Percentiles rank a stretch among this genome's conserved stretches.
Conservation (phyloP, 2,797 vertebrate species). For the Lophotriccus pileatus region DNA sequence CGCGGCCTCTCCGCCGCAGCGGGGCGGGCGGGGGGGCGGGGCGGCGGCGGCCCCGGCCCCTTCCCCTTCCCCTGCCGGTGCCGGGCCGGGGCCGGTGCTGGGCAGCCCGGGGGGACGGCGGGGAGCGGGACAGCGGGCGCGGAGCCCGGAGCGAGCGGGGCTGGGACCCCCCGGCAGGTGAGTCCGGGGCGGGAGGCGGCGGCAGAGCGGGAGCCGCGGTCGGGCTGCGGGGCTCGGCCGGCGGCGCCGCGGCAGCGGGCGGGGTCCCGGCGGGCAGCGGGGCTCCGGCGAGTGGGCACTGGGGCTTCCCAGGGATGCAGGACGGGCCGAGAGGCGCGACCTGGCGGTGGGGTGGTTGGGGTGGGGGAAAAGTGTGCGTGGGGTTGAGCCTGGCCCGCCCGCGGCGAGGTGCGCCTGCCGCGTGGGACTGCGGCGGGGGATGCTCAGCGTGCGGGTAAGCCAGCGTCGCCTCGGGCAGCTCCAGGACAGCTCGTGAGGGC, state of each 20-base stretch:
- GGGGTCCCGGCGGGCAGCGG: not conserved
- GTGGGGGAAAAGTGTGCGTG: not conserved
- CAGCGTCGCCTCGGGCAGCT: not conserved
- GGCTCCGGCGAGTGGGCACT: not conserved
- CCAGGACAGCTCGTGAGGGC: not conserved
- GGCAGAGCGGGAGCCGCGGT: not conserved
- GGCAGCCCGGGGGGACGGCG: not conserved
- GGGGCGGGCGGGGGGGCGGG: not conserved
- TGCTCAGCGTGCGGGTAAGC: not conserved
- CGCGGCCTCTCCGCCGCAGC: slow-evolving; percentile 18
- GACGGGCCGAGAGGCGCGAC: not conserved
- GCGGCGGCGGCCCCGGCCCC: not conserved
- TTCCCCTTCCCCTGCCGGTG: not conserved
- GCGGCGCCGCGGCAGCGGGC: not conserved
- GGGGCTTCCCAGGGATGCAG: not conserved
- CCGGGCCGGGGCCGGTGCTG: not conserved
- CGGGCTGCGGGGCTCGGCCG: not conserved
- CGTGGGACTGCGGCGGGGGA: not conserved
- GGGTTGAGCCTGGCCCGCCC: not conserved
- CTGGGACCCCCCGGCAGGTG: not conserved
- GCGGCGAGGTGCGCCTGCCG: not conserved
- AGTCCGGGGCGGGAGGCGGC: not conserved
- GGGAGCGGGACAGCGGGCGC: not conserved
- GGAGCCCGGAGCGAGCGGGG: not conserved
- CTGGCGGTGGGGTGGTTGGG: not conserved